Percentiles rank a stretch among this genome's conserved stretches.
phyloP scores from a whole-genome alignment of 2,113 vertebrate species.

The Varanus komodoensis region DNA sequence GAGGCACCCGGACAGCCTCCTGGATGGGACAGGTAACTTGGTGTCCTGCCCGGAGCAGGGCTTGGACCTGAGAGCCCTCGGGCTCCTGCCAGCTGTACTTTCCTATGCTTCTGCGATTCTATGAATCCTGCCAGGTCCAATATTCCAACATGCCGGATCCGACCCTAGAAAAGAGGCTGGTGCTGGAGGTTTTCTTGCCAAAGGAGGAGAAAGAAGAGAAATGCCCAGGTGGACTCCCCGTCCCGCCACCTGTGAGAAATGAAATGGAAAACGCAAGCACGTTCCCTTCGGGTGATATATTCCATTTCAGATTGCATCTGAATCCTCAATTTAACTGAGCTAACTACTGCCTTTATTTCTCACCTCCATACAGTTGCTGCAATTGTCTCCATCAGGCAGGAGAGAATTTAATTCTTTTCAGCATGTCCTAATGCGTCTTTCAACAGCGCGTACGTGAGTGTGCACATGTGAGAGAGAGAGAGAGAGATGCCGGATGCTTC shows the following conservation, averaged over 20 bases:
- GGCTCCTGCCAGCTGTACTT: too few relatives aligned
- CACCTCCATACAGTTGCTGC: background rate
- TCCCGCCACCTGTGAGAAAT: background rate
- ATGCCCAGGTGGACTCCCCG: too few relatives aligned
- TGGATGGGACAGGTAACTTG: too few relatives aligned
- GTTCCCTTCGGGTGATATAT: background rate
- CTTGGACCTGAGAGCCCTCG: too few relatives aligned
- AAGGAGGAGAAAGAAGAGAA: too few relatives aligned
- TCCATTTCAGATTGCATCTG: background rate
- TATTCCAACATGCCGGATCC: too few relatives aligned
- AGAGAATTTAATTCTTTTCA: background rate
- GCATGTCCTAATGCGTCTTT: constrained; percentile 14
- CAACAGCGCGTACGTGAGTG: constrained; percentile 27
- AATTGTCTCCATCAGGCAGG: constrained; percentile 10
- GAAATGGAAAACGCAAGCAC: background rate
- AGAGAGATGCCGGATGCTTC: constrained; percentile 19
- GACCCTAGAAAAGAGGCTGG: too few relatives aligned
- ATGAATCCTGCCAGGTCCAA: too few relatives aligned
- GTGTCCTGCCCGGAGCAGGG: too few relatives aligned
- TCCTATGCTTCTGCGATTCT: too few relatives aligned
- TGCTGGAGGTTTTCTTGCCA: too few relatives aligned
- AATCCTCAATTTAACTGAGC: background rate
- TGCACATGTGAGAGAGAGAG: constrained; percentile 19
- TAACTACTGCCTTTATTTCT: background rate
- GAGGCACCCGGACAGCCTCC: too few relatives aligned